Conservation (phyloP, 92 coral and sea anemone genomes). For the Scolanthus callimorphus region DNA sequence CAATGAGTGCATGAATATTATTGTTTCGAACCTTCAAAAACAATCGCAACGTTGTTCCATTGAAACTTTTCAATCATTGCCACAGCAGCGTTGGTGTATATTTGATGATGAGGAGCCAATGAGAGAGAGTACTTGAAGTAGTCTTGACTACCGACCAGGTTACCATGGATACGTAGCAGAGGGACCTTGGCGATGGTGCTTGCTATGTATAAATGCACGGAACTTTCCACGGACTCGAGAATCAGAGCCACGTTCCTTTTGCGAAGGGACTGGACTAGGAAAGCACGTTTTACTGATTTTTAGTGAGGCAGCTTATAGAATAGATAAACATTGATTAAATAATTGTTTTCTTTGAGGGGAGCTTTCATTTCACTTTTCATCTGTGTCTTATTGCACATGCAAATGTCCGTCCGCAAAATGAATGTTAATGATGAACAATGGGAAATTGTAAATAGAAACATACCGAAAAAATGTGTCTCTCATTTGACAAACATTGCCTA, state of each 20-base stretch:
- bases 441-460: too few relatives aligned
- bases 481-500: too few relatives aligned
- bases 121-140: slow-evolving; percentile 28
- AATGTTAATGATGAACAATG: too few relatives aligned
- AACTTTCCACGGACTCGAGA: slow-evolving; percentile 22
- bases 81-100: slow-evolving; percentile 28
- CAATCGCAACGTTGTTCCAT: slow-evolving; percentile 28
- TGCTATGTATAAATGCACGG: slow-evolving; percentile 28
- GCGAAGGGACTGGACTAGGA: slow-evolving; percentile 24
- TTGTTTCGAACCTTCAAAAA: slow-evolving; percentile 29
- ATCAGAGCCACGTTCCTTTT: slow-evolving; percentile 25
- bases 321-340: too few relatives aligned
- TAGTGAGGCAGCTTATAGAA: too few relatives aligned
- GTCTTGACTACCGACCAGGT: not conserved
- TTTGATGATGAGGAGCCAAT: slow-evolving; percentile 35
- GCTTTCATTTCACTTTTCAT: too few relatives aligned
- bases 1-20: not conserved
- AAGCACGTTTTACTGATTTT: not conserved
- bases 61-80: slow-evolving; percentile 32
- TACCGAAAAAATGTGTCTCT: too few relatives aligned
- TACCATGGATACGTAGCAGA: slow-evolving; percentile 16
- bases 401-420: too few relatives aligned
- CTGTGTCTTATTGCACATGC: too few relatives aligned
- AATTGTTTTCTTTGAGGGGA: too few relatives aligned
- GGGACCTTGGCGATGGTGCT: slow-evolving; percentile 43